A percentile compares a stretch with the other conserved stretches of the same genome.
These are phyloP conservation scores for Xestia xanthographa DNA, from an alignment of 2,888 invertebrate species.

Conservation along the genomic window DNA sequence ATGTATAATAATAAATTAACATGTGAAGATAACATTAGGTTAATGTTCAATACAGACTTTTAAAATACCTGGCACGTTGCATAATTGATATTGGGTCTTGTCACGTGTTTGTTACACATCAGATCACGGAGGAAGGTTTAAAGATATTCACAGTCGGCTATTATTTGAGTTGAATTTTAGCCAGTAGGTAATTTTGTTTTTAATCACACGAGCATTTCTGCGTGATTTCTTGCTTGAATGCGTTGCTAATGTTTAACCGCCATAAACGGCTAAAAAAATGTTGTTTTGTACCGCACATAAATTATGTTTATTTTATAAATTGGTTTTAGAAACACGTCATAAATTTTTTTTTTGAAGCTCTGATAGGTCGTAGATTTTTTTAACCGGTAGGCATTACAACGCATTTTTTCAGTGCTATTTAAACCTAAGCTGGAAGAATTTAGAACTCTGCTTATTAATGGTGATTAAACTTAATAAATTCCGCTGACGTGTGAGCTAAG, in stretches of 20 bases:
- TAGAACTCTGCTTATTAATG: neutral
- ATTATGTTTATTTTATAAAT: neutral
- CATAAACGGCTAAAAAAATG: neutral
- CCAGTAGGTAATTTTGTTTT: neutral
- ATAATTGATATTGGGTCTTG: neutral
- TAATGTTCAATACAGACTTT: conserved; percentile 5
- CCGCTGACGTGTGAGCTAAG: conserved; percentile 12
- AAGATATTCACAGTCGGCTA: neutral
- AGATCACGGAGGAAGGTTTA: neutral
- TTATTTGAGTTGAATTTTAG: conserved; percentile 21
- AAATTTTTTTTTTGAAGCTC: neutral
- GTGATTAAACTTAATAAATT: conserved; percentile 14
- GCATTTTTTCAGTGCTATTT: neutral
- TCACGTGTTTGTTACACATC: conserved; percentile 16
- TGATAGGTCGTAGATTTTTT: neutral
- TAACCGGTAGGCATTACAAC: neutral
- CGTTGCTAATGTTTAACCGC: neutral
- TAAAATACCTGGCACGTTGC: conserved; percentile 8
- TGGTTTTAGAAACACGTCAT: neutral
- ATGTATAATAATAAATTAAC: conserved; percentile 27
- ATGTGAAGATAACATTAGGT: conserved; percentile 8
- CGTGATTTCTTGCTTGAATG: neutral
- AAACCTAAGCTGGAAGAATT: neutral
- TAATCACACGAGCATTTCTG: conserved; percentile 1
- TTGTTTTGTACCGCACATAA: neutral